These are phyloP conservation scores for Diaphora mendica DNA, from an alignment of 2,888 invertebrate genomes.

Conservation along the genomic window DNA sequence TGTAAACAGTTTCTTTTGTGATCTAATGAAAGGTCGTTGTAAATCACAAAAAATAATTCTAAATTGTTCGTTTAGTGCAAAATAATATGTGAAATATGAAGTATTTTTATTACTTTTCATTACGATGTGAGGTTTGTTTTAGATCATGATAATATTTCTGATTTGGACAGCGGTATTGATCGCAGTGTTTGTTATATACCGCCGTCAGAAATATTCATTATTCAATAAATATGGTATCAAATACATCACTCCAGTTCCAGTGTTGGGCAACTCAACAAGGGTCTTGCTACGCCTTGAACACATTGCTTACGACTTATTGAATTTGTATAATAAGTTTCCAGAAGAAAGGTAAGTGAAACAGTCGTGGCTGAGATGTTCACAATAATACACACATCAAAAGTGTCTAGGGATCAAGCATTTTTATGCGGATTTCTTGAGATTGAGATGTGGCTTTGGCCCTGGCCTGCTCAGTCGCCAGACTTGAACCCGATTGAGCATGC, in stretches of 20 bases:
- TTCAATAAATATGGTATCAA: constrained; percentile 59
- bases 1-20: neutral
- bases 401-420: too few species aligned
- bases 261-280: constrained; percentile 16
- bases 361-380: too few species aligned
- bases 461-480: too few species aligned
- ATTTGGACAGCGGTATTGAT: constrained; percentile 53
- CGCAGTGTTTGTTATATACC: constrained; percentile 52
- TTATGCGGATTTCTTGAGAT: too few species aligned
- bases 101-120: too few species aligned
- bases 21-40: neutral
- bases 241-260: constrained; percentile 49
- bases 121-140: constrained; percentile 8
- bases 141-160: constrained; percentile 51
- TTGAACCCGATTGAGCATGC: too few species aligned
- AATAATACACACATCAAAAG: too few species aligned
- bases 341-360: constrained; percentile 68
- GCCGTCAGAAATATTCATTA: constrained; percentile 50
- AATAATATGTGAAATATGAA: too few species aligned
- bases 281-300: constrained; percentile 49
- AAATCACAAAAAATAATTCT: too few species aligned
- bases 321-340: constrained; percentile 51
- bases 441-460: too few species aligned
- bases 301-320: constrained; percentile 45
- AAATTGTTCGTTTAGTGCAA: too few species aligned